A percentile compares a stretch with the other conserved stretches of the same genome.
Conservation (phyloP, 2,888 invertebrate species). For the Tetranychus piercei region DNA sequence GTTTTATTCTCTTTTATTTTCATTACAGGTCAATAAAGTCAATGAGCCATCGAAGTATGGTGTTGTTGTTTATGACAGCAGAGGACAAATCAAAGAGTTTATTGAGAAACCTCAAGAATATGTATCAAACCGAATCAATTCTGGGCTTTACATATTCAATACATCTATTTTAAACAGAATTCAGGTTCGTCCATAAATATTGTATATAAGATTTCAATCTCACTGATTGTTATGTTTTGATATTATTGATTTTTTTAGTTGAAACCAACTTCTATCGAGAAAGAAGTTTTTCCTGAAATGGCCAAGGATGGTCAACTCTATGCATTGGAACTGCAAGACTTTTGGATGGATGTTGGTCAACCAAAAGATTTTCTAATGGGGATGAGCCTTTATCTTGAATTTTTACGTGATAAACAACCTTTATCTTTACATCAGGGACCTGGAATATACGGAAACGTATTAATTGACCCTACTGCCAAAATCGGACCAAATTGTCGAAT, state of each 20-base stretch:
- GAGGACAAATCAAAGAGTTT: conserved; percentile 73
- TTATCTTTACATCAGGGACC: conserved; percentile 47
- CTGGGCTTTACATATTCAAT: conserved; percentile 90
- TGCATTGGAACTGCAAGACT: conserved; percentile 83
- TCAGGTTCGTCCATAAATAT: conserved; percentile 12
- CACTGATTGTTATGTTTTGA: conserved; percentile 36
- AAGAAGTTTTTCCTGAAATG: conserved; percentile 94
- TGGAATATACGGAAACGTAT: conserved; percentile 75
- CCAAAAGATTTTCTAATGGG: conserved; percentile 94
- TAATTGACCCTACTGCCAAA: conserved; percentile 73
- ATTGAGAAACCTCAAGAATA: conserved; percentile 98
- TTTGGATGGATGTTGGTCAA: conserved; percentile 99
- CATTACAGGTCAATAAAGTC: conserved; percentile 56
- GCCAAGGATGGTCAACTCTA: conserved; percentile 63
- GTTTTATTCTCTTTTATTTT: neutral
- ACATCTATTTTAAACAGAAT: conserved; percentile 75
- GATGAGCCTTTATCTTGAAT: conserved; percentile 77
- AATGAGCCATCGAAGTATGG: conserved; percentile 99
- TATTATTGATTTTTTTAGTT: conserved; percentile 37
- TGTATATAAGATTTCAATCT: neutral
- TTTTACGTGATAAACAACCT: conserved; percentile 57
- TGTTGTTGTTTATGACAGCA: conserved; percentile 69
- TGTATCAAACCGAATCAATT: conserved; percentile 98
- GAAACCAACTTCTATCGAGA: conserved; percentile 91
- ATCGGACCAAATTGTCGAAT: conserved; percentile 87